These are phyloP conservation scores for Cryptomyrus ogoouensis DNA, from an alignment of 2,113 vertebrate species.

Conservation along the genomic window DNA sequence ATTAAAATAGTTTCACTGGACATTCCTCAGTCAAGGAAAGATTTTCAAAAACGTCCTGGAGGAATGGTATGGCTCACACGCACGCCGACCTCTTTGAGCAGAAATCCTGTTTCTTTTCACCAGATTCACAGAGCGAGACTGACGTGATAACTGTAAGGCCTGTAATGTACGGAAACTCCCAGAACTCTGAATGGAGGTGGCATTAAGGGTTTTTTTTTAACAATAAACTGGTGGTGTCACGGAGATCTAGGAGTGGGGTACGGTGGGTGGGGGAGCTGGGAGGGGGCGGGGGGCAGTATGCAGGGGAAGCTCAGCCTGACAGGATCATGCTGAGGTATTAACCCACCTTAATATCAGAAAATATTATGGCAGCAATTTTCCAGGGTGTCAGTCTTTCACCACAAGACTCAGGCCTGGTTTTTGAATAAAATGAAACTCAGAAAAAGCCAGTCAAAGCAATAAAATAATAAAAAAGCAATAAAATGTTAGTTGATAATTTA, in stretches of 20 bases:
- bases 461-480: not conserved
- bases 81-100: not conserved
- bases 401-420: not conserved
- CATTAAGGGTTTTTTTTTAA: not conserved
- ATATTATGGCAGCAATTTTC: not conserved
- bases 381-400: not conserved
- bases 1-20: constrained; percentile 14
- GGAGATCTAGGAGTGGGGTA: not conserved
- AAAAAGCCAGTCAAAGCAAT: not conserved
- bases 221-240: constrained; percentile 1
- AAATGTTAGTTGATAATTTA: not conserved
- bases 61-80: not conserved
- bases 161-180: not conserved
- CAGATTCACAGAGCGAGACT: not conserved
- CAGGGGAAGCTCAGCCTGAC: not conserved
- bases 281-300: too few relatives aligned
- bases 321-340: not conserved
- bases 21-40: not conserved
- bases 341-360: not conserved
- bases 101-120: not conserved
- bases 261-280: not conserved
- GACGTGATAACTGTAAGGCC: not conserved
- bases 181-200: not conserved
- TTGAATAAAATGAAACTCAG: not conserved
- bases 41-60: not conserved